phyloP scores from a whole-genome alignment of 2,113 vertebrate species.

The Rhea pennata region DNA sequence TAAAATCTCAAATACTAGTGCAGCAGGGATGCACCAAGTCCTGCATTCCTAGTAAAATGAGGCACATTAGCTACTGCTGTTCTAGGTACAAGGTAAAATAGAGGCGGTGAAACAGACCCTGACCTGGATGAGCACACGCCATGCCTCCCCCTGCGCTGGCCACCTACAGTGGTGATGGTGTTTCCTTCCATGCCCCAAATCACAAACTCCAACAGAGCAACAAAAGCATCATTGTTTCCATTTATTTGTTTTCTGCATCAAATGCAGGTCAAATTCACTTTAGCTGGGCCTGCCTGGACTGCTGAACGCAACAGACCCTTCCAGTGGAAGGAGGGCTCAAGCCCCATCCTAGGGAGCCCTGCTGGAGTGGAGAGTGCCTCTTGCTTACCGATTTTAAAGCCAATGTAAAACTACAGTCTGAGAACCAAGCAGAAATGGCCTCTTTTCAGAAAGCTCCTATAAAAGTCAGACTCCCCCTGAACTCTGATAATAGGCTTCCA shows the following conservation, averaged over 20 bases:
- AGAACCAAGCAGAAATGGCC: background rate
- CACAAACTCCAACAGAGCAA: background rate
- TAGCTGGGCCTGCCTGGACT: background rate
- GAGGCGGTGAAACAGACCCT: background rate
- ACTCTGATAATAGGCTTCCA: background rate
- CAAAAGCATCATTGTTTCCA: background rate
- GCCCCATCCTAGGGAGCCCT: background rate
- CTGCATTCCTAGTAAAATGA: background rate
- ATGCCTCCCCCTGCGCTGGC: background rate
- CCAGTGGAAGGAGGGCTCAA: background rate
- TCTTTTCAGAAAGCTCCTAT: background rate
- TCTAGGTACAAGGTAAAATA: no score
- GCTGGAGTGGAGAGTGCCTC: background rate
- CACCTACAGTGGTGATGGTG: background rate
- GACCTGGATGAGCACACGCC: background rate
- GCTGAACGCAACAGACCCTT: rapidly evolving
- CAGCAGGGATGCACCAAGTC: no score
- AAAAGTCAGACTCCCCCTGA: background rate
- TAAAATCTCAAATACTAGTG: background rate
- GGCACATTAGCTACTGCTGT: no score
- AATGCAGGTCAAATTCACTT: background rate
- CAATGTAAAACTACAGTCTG: background rate
- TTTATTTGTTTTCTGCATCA: background rate
- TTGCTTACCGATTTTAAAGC: background rate
- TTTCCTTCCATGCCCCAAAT: rapidly evolving